phyloP scores from a whole-genome alignment of 1,140 invertebrate species.

The Oncopodura yosiiana region DNA sequence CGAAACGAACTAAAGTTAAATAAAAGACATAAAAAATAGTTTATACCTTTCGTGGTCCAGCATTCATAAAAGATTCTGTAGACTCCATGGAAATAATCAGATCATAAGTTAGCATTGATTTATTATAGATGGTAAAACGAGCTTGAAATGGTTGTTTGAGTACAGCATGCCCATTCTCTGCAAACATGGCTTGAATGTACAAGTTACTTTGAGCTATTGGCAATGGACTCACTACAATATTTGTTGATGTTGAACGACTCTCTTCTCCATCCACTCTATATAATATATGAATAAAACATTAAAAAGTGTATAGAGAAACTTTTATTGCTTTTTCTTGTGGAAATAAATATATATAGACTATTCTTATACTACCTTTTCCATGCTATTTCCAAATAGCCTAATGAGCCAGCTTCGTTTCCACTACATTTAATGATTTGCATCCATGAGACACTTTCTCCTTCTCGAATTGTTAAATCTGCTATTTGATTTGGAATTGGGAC shows the following conservation, averaged over 20 bases:
- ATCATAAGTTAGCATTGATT: conserved; percentile 58
- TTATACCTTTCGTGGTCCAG: conserved; percentile 72
- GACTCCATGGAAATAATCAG: conserved; percentile 65
- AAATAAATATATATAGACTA: background rate
- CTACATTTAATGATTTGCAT: too few relatives aligned
- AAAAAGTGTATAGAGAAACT: background rate
- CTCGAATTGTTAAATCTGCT: too few relatives aligned
- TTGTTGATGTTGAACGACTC: conserved; percentile 38
- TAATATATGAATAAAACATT: background rate
- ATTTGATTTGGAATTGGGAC: too few relatives aligned
- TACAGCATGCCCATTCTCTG: conserved; percentile 42
- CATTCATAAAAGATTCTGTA: conserved; percentile 79
- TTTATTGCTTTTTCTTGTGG: background rate
- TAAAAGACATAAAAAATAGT: background rate
- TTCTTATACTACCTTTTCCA: conserved; percentile 15
- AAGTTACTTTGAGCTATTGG: conserved; percentile 55
- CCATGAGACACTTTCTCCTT: too few relatives aligned
- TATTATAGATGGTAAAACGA: conserved; percentile 61
- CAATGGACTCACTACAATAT: conserved; percentile 41
- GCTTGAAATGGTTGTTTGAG: conserved; percentile 48
- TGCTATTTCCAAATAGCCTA: conserved; percentile 10
- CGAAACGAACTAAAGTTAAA: background rate
- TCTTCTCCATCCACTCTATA: conserved; percentile 5
- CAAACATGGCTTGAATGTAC: conserved; percentile 58
- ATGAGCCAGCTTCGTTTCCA: background rate